A percentile compares a stretch with the other conserved stretches of the same genome.
phyloP scores from a whole-genome alignment of 2,797 vertebrate genomes.

The Ctenopoma kingsleyae region DNA sequence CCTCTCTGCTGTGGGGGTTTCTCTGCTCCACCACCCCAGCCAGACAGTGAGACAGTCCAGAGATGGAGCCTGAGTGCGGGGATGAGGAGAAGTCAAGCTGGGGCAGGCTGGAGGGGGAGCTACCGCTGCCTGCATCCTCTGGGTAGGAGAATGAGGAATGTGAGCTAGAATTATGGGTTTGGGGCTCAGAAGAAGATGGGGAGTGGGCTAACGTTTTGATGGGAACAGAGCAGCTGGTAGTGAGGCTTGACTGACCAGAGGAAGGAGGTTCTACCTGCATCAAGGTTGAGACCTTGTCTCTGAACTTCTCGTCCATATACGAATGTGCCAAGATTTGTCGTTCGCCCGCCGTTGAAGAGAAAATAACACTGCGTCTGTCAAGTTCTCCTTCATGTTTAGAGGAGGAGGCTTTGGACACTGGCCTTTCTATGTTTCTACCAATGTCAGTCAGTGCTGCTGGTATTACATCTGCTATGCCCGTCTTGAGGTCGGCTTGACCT shows the following conservation, averaged over 20 bases:
- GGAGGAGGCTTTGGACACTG: conserved; percentile 85
- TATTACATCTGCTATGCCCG: conserved; percentile 81
- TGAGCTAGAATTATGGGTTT: conserved; percentile 91
- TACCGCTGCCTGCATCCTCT: conserved; percentile 89
- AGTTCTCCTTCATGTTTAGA: conserved; percentile 90
- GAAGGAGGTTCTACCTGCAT: conserved; percentile 66
- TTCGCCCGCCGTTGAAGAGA: conserved; percentile 90
- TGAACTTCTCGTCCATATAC: conserved; percentile 86
- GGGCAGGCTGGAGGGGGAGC: conserved; percentile 92
- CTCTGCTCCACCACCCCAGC: conserved; percentile 83
- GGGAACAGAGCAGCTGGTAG: conserved; percentile 92
- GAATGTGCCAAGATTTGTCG: conserved; percentile 86
- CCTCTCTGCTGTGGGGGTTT: conserved; percentile 81
- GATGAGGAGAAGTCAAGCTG: conserved; percentile 93
- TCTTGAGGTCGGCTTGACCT: conserved; percentile 87
- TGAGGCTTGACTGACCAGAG: conserved; percentile 84
- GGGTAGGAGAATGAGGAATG: conserved; percentile 92
- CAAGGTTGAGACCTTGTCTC: conserved; percentile 83
- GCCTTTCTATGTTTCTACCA: conserved; percentile 82
- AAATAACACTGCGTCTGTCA: conserved; percentile 92
- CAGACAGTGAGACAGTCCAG: conserved; percentile 87
- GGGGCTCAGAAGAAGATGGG: conserved; percentile 88
- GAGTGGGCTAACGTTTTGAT: conserved; percentile 91
- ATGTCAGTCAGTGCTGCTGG: conserved; percentile 77
- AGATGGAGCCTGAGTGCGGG: conserved; percentile 86